Base-by-base conservation (phyloP, 1,140 invertebrate genomes). In the Helicoverpa armigera region DNA sequence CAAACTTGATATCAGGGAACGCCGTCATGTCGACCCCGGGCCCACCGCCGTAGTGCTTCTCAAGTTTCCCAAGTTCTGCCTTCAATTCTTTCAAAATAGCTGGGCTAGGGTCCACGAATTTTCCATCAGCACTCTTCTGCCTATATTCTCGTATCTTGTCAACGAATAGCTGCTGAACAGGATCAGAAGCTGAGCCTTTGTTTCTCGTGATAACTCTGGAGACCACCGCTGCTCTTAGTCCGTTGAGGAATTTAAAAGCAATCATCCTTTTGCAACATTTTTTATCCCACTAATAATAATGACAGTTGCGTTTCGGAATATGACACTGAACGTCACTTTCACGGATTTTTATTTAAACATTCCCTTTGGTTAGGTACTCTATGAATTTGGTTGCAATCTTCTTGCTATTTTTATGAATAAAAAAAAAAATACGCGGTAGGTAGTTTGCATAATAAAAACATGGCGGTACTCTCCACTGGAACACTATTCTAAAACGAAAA, bases 91-190 rank as follows among this genome's bases (percentile, higher is more conserved):
- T 72, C 50, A 53, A 10, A 11, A 72, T 50, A 31, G 5, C 3
- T 10, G 50, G 69, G 50, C 50, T 72, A 12, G 69, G 69, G 2
- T 72, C 69, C 10, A 72, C 3, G 0, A 72, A 18, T 54, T 23
- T 12, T 2, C 43, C 50, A 54, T 31, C 23, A n/a, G 23, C 2
- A 13, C 18, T 53, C 50, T 29, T 72, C 2, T 12, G 3, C 11
- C 13, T 53, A 29, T 72, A 72, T 14, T 72, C 69, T n/a, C 23
- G 23, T 29, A 72, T 54, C 53, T 72, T 72, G 4, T 72, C 69
- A 0, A 72, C 18, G 16, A 72, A 72, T 54, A 72, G 23, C 13
- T 72, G 18, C 50, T 72, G 69, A 11, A 72, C 18, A 14, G 69
- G 69, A n/a, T 72, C 69, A 0, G 50, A 54, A 13, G 48, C 16